These are phyloP conservation scores for Carcharodon carcharias DNA, from an alignment of 2,797 vertebrate species.

Conservation along the genomic window DNA sequence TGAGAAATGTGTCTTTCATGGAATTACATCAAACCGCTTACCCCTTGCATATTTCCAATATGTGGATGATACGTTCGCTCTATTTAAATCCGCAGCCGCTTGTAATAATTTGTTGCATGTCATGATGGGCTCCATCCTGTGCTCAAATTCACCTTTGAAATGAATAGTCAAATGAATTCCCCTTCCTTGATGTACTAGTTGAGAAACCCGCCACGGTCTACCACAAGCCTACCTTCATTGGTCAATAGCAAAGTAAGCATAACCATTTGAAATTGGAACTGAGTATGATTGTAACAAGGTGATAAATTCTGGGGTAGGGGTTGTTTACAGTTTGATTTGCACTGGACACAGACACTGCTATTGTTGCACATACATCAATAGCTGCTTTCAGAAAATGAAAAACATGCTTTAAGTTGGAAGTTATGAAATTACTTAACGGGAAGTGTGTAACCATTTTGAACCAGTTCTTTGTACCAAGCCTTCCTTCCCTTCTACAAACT, in stretches of 20 bases:
- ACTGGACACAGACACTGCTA: neutral
- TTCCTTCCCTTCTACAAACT: neutral
- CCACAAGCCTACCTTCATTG: too few species aligned
- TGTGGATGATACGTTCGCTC: too few species aligned
- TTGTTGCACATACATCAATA: neutral
- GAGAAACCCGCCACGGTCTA: too few species aligned
- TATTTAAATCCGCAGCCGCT: too few species aligned
- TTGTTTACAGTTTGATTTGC: constrained; percentile 2
- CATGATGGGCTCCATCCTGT: neutral
- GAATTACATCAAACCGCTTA: too few species aligned
- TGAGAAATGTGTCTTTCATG: too few species aligned
- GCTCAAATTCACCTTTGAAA: too few species aligned
- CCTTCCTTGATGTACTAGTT: too few species aligned
- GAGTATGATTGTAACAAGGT: neutral
- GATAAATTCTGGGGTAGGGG: neutral
- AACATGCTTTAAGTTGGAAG: neutral
- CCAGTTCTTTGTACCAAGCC: neutral
- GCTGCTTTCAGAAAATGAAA: constrained; percentile 8
- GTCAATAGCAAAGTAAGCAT: neutral
- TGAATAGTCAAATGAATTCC: too few species aligned
- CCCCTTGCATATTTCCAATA: too few species aligned
- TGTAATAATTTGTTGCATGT: too few species aligned
- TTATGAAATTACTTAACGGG: neutral
- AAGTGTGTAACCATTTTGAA: constrained; percentile 9
- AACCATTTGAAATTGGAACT: neutral